Percentiles rank a stretch among this genome's conserved stretches.
These are phyloP conservation scores for Sinocyclocheilus rhinocerous DNA, from an alignment of 2,113 vertebrate genomes.

Conservation along the genomic window DNA sequence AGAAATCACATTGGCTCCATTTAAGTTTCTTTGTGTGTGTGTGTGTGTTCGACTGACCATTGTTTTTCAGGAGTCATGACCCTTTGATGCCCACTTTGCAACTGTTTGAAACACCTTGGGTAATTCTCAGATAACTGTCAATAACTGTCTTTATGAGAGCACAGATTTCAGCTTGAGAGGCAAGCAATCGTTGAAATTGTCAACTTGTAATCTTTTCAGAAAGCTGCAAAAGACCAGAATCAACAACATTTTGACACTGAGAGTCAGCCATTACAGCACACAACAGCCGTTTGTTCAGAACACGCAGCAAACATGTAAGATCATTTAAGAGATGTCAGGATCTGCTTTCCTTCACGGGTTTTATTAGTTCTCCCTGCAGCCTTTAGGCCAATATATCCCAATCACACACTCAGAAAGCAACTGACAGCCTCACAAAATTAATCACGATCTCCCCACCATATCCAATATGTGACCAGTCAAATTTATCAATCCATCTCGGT, in stretches of 20 bases:
- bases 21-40: too few relatives aligned
- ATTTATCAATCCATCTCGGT: conserved; percentile 40
- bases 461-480: conserved; percentile 50
- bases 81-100: neutral
- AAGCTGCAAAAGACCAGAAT: conserved; percentile 9
- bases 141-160: neutral
- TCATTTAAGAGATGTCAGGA: conserved; percentile 1
- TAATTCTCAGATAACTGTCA: neutral
- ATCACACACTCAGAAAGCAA: conserved; percentile 37
- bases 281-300: neutral
- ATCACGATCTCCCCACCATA: conserved; percentile 22
- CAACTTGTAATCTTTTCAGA: conserved; percentile 19
- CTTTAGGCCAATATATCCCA: conserved; percentile 27
- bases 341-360: neutral
- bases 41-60: neutral
- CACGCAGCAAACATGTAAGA: neutral
- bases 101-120: neutral
- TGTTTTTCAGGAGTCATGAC: neutral
- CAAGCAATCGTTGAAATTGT: neutral
- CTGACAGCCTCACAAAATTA: conserved; percentile 22
- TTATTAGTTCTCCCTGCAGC: conserved; percentile 34
- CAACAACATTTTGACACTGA: neutral
- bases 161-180: conserved; percentile 2
- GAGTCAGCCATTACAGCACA: neutral
- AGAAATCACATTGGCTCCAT: neutral